These are phyloP conservation scores for Gadus chalcogrammus DNA, from an alignment of 2,113 vertebrate genomes.

Conservation along the genomic window DNA sequence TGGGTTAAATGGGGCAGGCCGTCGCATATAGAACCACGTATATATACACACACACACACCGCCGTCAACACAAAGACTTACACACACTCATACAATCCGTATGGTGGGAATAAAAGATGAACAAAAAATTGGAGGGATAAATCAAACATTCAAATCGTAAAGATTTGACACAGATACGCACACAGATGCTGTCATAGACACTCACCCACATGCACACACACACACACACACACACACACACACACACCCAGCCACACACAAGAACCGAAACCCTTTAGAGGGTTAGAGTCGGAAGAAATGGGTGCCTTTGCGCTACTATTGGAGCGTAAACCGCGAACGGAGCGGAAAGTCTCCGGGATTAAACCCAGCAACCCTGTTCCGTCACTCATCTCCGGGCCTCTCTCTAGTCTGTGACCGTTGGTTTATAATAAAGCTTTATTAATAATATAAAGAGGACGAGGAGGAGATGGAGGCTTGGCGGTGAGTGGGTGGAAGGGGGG, in stretches of 20 bases:
- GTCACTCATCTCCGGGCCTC: slow-evolving; percentile 71
- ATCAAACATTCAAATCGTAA: slow-evolving; percentile 55
- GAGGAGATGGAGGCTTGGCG: slow-evolving; percentile 31
- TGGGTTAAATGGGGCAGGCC: slow-evolving; percentile 64
- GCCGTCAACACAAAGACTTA: slow-evolving; percentile 26
- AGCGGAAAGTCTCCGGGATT: slow-evolving; percentile 60
- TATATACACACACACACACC: slow-evolving; percentile 5
- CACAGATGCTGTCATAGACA: slow-evolving; percentile 28
- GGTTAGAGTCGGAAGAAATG: slow-evolving; percentile 47
- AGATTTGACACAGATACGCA: slow-evolving; percentile 44
- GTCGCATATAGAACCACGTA: background rate
- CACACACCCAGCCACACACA: slow-evolving; percentile 30
- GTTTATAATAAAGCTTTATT: slow-evolving; percentile 74
- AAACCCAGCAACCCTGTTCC: slow-evolving; percentile 53
- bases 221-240: slow-evolving; percentile 34
- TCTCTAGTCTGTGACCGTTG: slow-evolving; percentile 40
- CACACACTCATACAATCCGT: slow-evolving; percentile 32
- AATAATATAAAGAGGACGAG: slow-evolving; percentile 52
- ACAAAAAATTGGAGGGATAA: slow-evolving; percentile 38
- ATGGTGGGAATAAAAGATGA: slow-evolving; percentile 52
- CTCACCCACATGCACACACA: slow-evolving; percentile 7
- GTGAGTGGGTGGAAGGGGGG: slow-evolving; percentile 29
- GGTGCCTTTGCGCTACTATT: slow-evolving; percentile 50
- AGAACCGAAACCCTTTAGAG: slow-evolving; percentile 38
- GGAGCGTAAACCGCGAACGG: slow-evolving; percentile 50